Evolutionary conservation across 1,140 invertebrate genomes (phyloP), one percentile per base, ranked within the genome.

Genomic region (Drosophila hydei): DNA sequence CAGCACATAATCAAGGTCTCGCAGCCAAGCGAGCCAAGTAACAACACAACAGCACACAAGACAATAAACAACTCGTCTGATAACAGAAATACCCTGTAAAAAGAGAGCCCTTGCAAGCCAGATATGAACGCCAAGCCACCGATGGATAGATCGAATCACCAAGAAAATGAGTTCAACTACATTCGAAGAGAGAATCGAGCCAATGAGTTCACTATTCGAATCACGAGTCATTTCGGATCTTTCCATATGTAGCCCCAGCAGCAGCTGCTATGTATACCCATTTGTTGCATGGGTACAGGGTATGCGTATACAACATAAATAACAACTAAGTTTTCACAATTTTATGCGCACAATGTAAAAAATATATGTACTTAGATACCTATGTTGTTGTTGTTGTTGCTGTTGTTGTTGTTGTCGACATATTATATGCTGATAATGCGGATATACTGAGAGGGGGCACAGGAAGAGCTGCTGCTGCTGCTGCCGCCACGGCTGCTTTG

Each of bases 1-100:
- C 59, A 63, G 50, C 67, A 55, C 60, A 63, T 70, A 48, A 70
- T 63, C 67, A 70, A 70, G 60, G 59, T 63, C 60, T 64, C 25
- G 25, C 25, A 33, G 48, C 25, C 27, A 30, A 30, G 9, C 48
- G 23, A 51, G 1, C 48, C 50, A 55, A 63, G 67, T 21, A 47
- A 62, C 59, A 51, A 59, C 47, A 50, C 59, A 62, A 9, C 45
- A 18, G 40, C n/a, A 18, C 62, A 47, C n/a, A 27, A 25, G 8
- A 25, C 45, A 61, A 25, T 43, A 21, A 23, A 16, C 19, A 5
- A n/a, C 18, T 23, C 4, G n/a, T n/a, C 7, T 16, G 47, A 27
- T 27, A 16, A 1, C 1, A 9, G 1, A 30, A 30, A 51, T 51
- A 51, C 48, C 48, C 48, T 51, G 45, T 25, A 19, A 43, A 19